phyloP scores from a whole-genome alignment of 2,888 invertebrate genomes.

The Thecophora atra region DNA sequence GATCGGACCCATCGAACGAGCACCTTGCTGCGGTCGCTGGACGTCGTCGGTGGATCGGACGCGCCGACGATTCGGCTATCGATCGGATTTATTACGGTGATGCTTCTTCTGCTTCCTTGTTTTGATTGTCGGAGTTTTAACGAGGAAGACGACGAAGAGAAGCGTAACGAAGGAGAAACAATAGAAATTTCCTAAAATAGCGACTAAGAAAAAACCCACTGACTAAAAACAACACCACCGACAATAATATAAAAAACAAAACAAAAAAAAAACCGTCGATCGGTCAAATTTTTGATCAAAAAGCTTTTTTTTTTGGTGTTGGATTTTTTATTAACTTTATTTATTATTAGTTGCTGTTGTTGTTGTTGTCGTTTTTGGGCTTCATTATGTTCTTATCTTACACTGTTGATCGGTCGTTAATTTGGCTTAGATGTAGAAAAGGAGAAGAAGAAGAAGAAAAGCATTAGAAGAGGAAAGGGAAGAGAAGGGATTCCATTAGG shows the following conservation, averaged over 20 bases:
- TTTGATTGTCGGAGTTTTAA: neutral
- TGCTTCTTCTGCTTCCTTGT: neutral
- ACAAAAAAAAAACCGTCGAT: slow-evolving; percentile 1
- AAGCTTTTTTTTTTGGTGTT: neutral
- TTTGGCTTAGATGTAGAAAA: slow-evolving; percentile 36
- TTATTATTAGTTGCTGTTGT: slow-evolving; percentile 35
- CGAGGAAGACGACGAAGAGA: too few species aligned
- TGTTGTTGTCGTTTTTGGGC: slow-evolving; percentile 30
- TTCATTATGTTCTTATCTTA: slow-evolving; percentile 35
- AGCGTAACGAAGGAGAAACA: too few species aligned
- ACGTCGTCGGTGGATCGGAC: neutral
- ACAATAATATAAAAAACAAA: slow-evolving; percentile 10
- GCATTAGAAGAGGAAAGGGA: slow-evolving; percentile 7
- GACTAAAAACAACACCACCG: slow-evolving; percentile 20
- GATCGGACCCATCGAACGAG: too few species aligned
- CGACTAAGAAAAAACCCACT: neutral
- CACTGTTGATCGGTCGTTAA: slow-evolving; percentile 37
- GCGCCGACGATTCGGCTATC: neutral
- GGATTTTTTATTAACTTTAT: slow-evolving; percentile 32
- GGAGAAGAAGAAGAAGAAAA: slow-evolving; percentile 15
- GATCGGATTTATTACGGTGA: slow-evolving; percentile 23
- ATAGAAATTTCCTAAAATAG: slow-evolving; percentile 2
- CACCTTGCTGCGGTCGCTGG: neutral
- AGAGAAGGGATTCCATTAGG: slow-evolving; percentile 31
- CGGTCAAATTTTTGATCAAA: slow-evolving; percentile 7